phyloP scores from a whole-genome alignment of 2,113 vertebrate genomes.

The Accipiter virgatus region DNA sequence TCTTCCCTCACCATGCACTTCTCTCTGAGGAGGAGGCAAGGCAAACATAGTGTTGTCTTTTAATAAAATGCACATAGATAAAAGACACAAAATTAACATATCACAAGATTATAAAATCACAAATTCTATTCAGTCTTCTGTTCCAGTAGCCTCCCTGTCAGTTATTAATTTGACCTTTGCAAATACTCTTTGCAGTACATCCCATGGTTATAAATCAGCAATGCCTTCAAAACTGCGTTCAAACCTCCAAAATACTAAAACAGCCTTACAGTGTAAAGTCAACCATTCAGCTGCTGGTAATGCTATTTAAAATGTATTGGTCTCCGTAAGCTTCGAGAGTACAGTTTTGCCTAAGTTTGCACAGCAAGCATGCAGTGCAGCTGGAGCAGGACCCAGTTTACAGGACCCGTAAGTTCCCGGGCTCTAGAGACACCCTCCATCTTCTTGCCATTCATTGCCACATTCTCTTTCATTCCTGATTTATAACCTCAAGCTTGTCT shows the following conservation, averaged over 20 bases:
- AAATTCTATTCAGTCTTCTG: constrained; percentile 38
- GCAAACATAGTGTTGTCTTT: neutral
- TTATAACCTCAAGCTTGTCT: neutral
- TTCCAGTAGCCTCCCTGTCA: neutral
- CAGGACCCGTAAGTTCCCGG: accelerated
- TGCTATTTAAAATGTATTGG: neutral
- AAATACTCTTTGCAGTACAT: neutral
- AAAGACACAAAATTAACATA: constrained; percentile 40
- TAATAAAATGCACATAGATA: constrained; percentile 50
- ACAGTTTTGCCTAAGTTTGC: neutral
- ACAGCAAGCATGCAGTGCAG: neutral
- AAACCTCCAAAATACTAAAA: neutral
- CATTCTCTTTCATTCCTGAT: neutral
- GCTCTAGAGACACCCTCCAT: neutral
- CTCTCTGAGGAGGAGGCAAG: neutral
- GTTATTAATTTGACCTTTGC: constrained; percentile 54
- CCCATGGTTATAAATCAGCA: constrained; percentile 19
- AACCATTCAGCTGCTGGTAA: neutral
- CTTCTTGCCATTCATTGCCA: neutral
- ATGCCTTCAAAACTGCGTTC: neutral
- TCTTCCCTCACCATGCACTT: neutral
- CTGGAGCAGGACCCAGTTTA: neutral
- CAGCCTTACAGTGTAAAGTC: neutral
- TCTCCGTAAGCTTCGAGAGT: neutral
- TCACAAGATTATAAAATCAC: constrained; percentile 31